Evolutionary conservation across 2,888 invertebrate species (phyloP).

Genomic region (Anoncus sp.): DNA sequence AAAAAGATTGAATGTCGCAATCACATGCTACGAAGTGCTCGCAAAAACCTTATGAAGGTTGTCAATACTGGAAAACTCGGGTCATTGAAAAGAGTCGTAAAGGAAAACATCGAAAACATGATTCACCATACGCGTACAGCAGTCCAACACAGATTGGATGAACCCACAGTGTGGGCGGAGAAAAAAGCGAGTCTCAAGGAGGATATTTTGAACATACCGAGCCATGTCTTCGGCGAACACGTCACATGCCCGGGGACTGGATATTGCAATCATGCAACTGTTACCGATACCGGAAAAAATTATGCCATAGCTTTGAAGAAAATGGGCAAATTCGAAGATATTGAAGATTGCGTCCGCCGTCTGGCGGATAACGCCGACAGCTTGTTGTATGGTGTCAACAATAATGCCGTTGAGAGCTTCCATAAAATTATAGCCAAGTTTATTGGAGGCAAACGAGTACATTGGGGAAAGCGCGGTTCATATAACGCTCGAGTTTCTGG

Average conservation of each 20-base stretch:
- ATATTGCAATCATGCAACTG: neutral
- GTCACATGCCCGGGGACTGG: constrained; percentile 4
- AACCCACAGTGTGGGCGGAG: neutral
- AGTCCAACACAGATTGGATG: neutral
- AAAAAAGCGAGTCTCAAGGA: too few relatives aligned
- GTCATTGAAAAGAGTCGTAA: neutral
- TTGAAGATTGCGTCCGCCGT: constrained; percentile 20
- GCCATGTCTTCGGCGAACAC: constrained; percentile 36
- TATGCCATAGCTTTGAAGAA: neutral
- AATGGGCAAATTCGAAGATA: constrained; percentile 9
- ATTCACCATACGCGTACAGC: neutral
- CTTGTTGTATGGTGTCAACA: constrained; percentile 18
- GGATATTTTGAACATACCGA: constrained; percentile 19
- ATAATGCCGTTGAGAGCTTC: constrained; percentile 24
- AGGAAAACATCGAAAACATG: neutral
- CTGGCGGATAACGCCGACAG: constrained; percentile 24
- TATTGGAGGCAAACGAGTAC: constrained; percentile 19
- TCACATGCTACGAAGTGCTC: too few relatives aligned
- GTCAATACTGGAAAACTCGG: constrained; percentile 10
- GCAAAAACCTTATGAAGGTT: too few relatives aligned
- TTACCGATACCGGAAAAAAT: neutral
- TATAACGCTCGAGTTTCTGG: constrained; percentile 21
- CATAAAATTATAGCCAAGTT: constrained; percentile 28
- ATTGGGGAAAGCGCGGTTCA: constrained; percentile 13
- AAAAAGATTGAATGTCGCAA: too few relatives aligned